Percentiles rank a stretch among this genome's conserved stretches.
phyloP scores from a whole-genome alignment of 2,113 vertebrate species.

The Podiceps cristatus region DNA sequence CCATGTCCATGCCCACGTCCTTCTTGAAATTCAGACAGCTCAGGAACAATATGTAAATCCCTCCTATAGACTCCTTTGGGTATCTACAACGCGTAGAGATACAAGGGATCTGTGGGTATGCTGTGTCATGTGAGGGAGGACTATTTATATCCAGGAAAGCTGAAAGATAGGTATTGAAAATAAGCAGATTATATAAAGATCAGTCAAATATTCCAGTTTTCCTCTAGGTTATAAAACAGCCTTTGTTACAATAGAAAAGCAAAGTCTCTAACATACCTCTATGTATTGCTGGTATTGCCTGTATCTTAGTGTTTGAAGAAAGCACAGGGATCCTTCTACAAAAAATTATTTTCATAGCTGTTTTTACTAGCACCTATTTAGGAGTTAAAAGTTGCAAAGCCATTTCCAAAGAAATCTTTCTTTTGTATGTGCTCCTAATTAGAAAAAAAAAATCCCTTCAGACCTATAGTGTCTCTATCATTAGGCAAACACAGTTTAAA shows the following conservation, averaged over 20 bases:
- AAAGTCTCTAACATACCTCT: neutral
- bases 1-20: neutral
- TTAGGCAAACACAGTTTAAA: neutral
- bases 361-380: neutral
- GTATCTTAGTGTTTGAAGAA: neutral
- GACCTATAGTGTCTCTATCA: neutral
- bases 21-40: neutral
- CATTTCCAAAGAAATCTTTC: neutral
- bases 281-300: neutral
- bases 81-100: neutral
- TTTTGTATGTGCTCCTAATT: neutral
- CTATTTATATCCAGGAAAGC: conserved; percentile 17
- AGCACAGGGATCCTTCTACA: neutral
- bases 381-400: neutral
- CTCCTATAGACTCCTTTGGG: neutral
- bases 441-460: neutral
- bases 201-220: neutral
- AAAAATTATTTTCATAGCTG: neutral
- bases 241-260: neutral
- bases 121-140: neutral
- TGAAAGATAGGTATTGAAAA: neutral
- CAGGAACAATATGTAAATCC: neutral
- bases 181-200: conserved; percentile 39
- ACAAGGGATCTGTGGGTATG: neutral
- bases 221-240: neutral